Evolutionary conservation across 2,797 vertebrate genomes (phyloP).

Genomic region (Mycteria americana): DNA sequence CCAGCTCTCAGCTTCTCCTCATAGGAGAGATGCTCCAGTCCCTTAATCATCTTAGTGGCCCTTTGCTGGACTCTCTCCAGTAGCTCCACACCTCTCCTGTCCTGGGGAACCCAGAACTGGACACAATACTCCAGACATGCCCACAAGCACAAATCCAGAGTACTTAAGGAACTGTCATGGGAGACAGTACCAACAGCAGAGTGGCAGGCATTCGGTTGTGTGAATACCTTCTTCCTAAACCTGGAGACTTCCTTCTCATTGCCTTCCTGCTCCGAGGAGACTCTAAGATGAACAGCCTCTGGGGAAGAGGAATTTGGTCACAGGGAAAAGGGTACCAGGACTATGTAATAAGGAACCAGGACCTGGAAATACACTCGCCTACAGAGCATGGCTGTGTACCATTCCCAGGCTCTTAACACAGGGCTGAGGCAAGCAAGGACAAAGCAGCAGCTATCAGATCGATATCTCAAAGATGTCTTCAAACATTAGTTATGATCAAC

Average conservation of each 20-base stretch:
- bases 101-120: not conserved
- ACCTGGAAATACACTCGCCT: not conserved
- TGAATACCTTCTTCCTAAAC: not conserved
- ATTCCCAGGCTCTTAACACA: not conserved
- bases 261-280: not conserved
- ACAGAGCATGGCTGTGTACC: not conserved
- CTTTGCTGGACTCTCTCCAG: not conserved
- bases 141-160: not conserved
- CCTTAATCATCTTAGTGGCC: not conserved
- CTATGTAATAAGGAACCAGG: not conserved
- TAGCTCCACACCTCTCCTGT: not conserved
- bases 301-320: not conserved
- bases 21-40: not conserved
- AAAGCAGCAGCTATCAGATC: not conserved
- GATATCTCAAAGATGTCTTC: not conserved
- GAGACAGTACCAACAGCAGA: not conserved
- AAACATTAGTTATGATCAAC: not conserved
- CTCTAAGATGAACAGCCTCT: not conserved
- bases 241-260: not conserved
- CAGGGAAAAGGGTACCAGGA: not conserved
- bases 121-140: not conserved
- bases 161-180: not conserved
- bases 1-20: not conserved
- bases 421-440: not conserved
- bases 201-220: not conserved